A percentile compares a stretch with the other conserved stretches of the same genome.
These are phyloP conservation scores for Thripadectes ignobilis DNA, from an alignment of 2,797 vertebrate species.

Conservation along the genomic window DNA sequence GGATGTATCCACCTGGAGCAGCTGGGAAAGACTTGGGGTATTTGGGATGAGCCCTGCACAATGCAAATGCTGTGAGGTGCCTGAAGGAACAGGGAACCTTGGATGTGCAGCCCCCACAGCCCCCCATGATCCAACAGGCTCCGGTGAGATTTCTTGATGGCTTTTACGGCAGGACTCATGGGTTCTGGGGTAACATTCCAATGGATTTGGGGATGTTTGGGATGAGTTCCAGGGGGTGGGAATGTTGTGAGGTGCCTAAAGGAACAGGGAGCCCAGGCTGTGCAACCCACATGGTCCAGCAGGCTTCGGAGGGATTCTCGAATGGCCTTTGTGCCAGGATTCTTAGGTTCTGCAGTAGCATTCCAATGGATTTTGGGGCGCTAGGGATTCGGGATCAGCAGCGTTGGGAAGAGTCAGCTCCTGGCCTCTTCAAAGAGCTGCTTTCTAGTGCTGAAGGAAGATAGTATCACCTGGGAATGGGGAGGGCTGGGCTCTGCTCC, in stretches of 20 bases:
- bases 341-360: background rate
- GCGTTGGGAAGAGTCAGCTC: background rate
- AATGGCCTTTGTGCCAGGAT: too few species aligned
- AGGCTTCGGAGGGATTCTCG: accelerated
- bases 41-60: background rate
- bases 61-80: background rate
- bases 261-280: background rate
- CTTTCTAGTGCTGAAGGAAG: constrained; percentile 18
- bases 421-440: constrained; percentile 4
- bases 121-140: background rate
- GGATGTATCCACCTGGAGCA: background rate
- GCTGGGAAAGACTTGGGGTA: background rate
- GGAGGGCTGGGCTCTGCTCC: background rate
- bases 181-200: background rate
- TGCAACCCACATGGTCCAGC: background rate
- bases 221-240: background rate
- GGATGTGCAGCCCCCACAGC: background rate
- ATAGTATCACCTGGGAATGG: constrained; percentile 49
- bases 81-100: background rate
- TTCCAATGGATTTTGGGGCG: background rate
- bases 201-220: background rate
- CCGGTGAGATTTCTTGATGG: background rate
- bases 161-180: background rate
- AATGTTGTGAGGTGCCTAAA: background rate
- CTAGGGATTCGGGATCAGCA: background rate